Conservation (phyloP, 2,113 vertebrate species). For the Gymnobelideus leadbeateri region DNA sequence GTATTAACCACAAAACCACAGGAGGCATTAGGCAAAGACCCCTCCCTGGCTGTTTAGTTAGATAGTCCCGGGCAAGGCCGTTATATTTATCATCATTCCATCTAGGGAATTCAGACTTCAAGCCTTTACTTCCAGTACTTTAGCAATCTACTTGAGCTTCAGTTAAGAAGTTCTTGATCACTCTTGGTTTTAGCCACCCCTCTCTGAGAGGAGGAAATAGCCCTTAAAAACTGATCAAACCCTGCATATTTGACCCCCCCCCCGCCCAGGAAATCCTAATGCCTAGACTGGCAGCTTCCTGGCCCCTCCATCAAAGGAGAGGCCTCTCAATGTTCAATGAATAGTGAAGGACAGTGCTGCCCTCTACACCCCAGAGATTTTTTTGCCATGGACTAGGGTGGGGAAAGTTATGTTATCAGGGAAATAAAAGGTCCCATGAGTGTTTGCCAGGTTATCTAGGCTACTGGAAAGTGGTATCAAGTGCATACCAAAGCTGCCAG, state of each 20-base stretch:
- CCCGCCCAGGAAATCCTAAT: neutral
- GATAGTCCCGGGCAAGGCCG: neutral
- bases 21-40: neutral
- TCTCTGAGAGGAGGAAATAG: neutral
- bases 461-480: neutral
- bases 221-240: neutral
- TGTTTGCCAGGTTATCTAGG: neutral
- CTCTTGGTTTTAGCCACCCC: neutral
- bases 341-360: neutral
- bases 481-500: neutral
- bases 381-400: neutral
- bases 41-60: neutral
- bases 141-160: neutral
- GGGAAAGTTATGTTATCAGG: neutral
- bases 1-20: neutral
- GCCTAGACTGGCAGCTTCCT: neutral
- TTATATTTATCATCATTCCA: neutral
- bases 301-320: neutral
- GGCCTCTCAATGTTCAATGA: neutral
- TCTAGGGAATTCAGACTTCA: neutral
- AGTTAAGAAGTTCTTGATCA: neutral
- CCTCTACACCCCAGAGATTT: neutral
- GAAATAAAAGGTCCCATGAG: neutral
- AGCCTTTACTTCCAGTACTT: neutral
- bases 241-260: neutral